These are phyloP conservation scores for Harpagus bidentatus DNA, from an alignment of 2,113 vertebrate genomes.

Conservation along the genomic window DNA sequence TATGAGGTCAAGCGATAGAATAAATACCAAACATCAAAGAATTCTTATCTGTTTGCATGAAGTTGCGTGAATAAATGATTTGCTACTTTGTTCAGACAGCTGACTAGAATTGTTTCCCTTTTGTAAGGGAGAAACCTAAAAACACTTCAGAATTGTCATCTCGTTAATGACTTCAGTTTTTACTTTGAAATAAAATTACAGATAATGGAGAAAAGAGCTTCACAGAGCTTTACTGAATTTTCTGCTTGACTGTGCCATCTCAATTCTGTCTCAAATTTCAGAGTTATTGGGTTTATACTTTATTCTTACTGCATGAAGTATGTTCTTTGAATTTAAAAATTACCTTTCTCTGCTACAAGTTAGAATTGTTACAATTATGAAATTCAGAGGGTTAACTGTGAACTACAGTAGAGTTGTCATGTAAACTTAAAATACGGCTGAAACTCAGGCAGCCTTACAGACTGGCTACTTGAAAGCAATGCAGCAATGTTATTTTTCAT, in stretches of 20 bases:
- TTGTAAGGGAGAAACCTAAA: not conserved
- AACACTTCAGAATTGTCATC: not conserved
- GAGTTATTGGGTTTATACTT: not conserved
- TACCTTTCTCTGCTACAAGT: not conserved
- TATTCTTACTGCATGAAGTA: not conserved
- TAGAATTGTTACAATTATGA: fast-evolving
- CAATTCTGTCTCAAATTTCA: not conserved
- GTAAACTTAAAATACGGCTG: no score
- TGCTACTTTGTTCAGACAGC: not conserved
- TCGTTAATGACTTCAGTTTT: fast-evolving
- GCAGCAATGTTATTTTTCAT: not conserved
- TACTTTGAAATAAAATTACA: not conserved
- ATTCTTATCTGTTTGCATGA: not conserved
- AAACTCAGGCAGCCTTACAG: not conserved
- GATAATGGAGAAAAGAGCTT: not conserved
- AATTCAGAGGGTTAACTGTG: not conserved
- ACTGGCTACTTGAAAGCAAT: not conserved
- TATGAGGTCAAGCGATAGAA: not conserved
- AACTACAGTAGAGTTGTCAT: not conserved
- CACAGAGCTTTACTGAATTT: not conserved
- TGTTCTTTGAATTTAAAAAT: not conserved
- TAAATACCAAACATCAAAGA: not conserved
- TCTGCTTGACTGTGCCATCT: not conserved
- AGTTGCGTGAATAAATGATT: not conserved
- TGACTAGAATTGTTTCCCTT: not conserved